Evolutionary conservation across 2,797 vertebrate genomes (phyloP).

Genomic region (Dromococcyx pavoninus): DNA sequence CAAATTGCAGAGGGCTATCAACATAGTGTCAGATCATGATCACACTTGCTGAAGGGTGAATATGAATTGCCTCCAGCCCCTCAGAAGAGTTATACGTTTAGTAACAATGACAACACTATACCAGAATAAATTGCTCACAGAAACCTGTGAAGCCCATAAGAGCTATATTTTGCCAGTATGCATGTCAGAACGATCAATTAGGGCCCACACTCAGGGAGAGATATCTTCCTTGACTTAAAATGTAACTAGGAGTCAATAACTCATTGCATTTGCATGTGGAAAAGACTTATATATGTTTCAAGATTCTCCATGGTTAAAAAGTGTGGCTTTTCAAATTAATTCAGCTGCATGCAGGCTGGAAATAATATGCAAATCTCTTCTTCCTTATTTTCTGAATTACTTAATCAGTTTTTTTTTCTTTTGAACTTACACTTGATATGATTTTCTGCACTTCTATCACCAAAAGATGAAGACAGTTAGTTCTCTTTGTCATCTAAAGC

Average conservation of each 20-base stretch:
- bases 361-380: neutral
- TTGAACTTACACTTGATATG: neutral
- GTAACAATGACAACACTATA: neutral
- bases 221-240: slow-evolving; percentile 23
- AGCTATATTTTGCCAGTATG: neutral
- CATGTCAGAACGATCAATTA: slow-evolving; percentile 1
- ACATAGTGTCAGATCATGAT: neutral
- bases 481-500: slow-evolving; percentile 24
- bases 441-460: slow-evolving; percentile 14
- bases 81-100: neutral
- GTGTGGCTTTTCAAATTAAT: neutral
- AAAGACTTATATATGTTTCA: slow-evolving; percentile 1
- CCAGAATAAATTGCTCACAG: neutral
- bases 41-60: neutral
- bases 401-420: slow-evolving; percentile 20
- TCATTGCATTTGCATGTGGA: neutral
- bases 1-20: neutral
- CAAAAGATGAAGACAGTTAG: neutral
- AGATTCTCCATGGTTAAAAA: slow-evolving; percentile 2
- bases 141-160: neutral
- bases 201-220: neutral
- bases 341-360: neutral
- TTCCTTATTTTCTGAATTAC: slow-evolving; percentile 41
- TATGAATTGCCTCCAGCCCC: neutral
- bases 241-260: neutral